phyloP scores from a whole-genome alignment of 2,797 vertebrate species.

The Anas capensis region DNA sequence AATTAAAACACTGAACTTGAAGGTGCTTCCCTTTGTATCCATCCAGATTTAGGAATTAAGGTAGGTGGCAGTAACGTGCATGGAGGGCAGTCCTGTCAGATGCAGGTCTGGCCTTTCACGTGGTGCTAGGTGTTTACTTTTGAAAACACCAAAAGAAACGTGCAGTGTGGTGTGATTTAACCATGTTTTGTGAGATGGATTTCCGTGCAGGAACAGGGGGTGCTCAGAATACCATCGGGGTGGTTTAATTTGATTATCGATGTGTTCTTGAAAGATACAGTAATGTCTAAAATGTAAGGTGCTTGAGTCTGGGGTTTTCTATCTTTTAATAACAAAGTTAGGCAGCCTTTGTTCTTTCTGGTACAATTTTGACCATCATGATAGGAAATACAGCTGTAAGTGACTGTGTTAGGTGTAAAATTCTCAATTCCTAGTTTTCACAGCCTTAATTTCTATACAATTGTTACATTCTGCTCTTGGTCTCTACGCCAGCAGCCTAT shows the following conservation, averaged over 20 bases:
- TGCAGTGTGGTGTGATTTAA: neutral
- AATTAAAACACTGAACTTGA: neutral
- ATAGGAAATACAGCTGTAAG: neutral
- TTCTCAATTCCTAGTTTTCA: neutral
- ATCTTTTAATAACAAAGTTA: neutral
- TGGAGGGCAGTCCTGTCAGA: neutral
- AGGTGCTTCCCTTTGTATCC: neutral
- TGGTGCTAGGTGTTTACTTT: neutral
- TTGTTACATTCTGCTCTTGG: neutral
- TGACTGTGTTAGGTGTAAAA: neutral
- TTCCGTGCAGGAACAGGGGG: neutral
- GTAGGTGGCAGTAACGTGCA: neutral
- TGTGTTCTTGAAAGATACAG: neutral
- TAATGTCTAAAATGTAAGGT: neutral
- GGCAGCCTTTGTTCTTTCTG: neutral
- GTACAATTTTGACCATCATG: neutral
- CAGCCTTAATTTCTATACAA: neutral
- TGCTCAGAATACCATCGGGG: neutral
- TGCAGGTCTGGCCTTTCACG: neutral
- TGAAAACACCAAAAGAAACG: neutral
- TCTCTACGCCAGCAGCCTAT: neutral
- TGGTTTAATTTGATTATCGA: neutral
- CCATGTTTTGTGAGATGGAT: neutral
- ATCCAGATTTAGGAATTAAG: neutral
- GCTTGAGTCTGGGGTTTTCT: neutral